Conservation (phyloP, 2,797 vertebrate genomes). For the Gambelia wislizenii region DNA sequence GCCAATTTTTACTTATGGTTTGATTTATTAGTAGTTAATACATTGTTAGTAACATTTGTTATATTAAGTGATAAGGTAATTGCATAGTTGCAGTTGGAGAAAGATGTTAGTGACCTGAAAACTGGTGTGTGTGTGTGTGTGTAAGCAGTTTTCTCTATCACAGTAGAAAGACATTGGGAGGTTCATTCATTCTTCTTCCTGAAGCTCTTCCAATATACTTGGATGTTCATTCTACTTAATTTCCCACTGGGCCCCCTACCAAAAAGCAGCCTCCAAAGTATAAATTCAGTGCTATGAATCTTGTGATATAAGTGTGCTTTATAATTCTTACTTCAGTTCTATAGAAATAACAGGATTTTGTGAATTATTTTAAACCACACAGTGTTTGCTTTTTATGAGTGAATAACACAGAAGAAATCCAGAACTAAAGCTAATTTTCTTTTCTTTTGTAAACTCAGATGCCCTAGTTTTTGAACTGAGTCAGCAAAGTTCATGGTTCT, state of each 20-base stretch:
- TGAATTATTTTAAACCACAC: not conserved
- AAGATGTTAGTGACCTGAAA: constrained; percentile 18
- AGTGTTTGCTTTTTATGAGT: not conserved
- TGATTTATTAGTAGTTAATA: constrained; percentile 58
- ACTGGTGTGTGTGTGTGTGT: not conserved
- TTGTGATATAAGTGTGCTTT: not conserved
- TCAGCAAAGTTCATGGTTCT: not conserved
- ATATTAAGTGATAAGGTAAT: constrained; percentile 51
- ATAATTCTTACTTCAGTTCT: not conserved
- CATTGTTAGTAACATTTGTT: constrained; percentile 50
- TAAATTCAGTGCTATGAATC: constrained; percentile 15
- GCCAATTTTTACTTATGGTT: constrained; percentile 55
- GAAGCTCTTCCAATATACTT: constrained; percentile 26
- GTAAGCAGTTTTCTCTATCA: constrained; percentile 25
- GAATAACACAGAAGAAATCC: not conserved
- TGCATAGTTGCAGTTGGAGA: constrained; percentile 42
- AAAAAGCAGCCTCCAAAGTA: constrained; percentile 1
- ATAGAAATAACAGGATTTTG: not conserved
- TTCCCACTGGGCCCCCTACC: constrained; percentile 28
- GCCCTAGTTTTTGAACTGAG: not conserved
- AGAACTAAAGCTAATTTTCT: not conserved
- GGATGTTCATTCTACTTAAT: constrained; percentile 35
- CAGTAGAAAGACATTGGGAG: constrained; percentile 4
- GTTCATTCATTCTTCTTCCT: constrained; percentile 24
- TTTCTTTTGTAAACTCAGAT: not conserved